These are phyloP conservation scores for Gopherus flavomarginatus DNA, from an alignment of 2,113 vertebrate genomes.

Conservation along the genomic window DNA sequence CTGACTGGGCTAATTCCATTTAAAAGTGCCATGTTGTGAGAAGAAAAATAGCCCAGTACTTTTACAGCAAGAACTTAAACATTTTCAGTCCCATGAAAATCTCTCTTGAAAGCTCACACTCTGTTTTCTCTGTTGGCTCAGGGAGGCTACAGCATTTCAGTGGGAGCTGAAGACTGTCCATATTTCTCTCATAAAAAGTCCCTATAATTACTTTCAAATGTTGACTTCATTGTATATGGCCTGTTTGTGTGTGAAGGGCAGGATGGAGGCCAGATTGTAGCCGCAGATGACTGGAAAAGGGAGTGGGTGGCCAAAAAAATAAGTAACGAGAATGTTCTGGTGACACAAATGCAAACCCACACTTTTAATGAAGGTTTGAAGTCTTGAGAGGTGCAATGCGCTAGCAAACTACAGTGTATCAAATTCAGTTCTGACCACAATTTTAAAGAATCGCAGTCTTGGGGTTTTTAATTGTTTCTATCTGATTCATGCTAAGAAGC, in stretches of 20 bases:
- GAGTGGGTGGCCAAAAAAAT: slow-evolving; percentile 7
- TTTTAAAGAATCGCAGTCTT: neutral
- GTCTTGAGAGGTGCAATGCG: neutral
- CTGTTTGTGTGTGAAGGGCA: neutral
- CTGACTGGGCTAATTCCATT: neutral
- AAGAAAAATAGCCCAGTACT: neutral
- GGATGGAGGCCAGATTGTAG: neutral
- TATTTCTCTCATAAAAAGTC: neutral
- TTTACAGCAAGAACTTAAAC: neutral
- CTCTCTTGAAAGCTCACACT: neutral
- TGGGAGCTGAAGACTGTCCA: neutral
- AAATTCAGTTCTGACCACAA: neutral
- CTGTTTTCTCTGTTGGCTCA: neutral
- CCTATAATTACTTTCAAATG: neutral
- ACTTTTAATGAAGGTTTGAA: neutral
- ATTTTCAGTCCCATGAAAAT: neutral
- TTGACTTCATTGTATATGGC: neutral
- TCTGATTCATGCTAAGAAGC: neutral
- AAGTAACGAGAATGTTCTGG: neutral
- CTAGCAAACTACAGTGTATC: neutral
- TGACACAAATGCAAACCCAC: neutral
- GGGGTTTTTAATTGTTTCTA: neutral
- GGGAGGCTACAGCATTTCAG: neutral
- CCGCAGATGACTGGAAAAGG: neutral
- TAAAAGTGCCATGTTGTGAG: neutral